Evolutionary conservation across 2,797 vertebrate species (phyloP).

Genomic region (Hippocampus kuda): DNA sequence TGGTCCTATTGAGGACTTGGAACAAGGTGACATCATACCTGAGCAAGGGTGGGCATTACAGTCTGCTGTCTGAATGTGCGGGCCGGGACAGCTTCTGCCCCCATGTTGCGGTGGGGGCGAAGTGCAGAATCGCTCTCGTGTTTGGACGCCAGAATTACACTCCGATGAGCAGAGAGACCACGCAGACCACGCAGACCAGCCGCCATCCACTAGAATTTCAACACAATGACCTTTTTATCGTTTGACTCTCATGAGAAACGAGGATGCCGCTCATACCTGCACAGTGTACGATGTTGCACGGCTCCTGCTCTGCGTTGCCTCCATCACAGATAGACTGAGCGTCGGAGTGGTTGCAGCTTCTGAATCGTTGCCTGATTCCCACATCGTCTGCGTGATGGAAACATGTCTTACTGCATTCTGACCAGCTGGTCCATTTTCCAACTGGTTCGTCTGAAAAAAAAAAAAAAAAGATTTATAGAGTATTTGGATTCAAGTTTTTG

Average conservation of each 20-base stretch:
- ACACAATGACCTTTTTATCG: neutral
- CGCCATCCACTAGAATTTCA: slow-evolving; percentile 56
- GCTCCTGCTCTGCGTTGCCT: slow-evolving; percentile 67
- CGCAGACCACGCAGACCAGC: slow-evolving; percentile 71
- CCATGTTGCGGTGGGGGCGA: slow-evolving; percentile 55
- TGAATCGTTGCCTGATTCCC: slow-evolving; percentile 63
- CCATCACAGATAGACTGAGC: slow-evolving; percentile 51
- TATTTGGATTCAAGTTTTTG: too few relatives aligned
- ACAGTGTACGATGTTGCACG: slow-evolving; percentile 71
- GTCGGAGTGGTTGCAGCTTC: slow-evolving; percentile 61
- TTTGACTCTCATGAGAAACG: neutral
- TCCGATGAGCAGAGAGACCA: slow-evolving; percentile 75
- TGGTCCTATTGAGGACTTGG: neutral
- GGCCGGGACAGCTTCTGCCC: slow-evolving; percentile 64
- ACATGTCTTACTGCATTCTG: slow-evolving; percentile 78
- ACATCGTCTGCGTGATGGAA: slow-evolving; percentile 68
- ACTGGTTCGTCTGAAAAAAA: slow-evolving; percentile 35
- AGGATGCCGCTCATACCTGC: slow-evolving; percentile 63
- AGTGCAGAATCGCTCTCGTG: slow-evolving; percentile 66
- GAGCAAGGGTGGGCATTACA: slow-evolving; percentile 76
- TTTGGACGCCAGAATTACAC: slow-evolving; percentile 77
- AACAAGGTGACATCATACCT: slow-evolving; percentile 50
- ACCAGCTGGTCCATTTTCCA: slow-evolving; percentile 73
- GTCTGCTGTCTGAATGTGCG: slow-evolving; percentile 77
- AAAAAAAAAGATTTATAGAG: neutral